Evolutionary conservation across 2,888 invertebrate genomes (phyloP), one percentile per base, ranked within the genome.

Genomic region (Pyrrhia umbra): DNA sequence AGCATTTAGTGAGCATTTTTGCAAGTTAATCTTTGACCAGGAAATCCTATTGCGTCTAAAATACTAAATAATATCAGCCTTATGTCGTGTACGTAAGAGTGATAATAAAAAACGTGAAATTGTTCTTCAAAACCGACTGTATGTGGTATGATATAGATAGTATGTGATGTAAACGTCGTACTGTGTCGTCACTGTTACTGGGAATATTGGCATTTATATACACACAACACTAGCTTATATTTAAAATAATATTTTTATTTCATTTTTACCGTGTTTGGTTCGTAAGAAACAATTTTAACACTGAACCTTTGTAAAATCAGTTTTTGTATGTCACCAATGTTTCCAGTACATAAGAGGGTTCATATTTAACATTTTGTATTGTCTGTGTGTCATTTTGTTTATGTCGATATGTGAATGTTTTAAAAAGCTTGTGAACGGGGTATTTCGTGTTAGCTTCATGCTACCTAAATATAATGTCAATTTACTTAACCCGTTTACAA

Each of bases 261-360:
- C n/a, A 23, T 39, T 27, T 21, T 25, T 39, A 23, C 8, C 16
- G 23, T 30, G n/a, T 25, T 40, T 3, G 6, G 13, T 18, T 21
- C 15, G 0, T 15, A 42, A 25, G 20, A 18, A 37, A 30, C 46
- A n/a, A n/a, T n/a, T n/a, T n/a, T n/a, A n/a, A n/a, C n/a, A n/a
- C n/a, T n/a, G n/a, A 25, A 30, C 27, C 9, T 25, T 37, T 45
- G 16, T 40, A 15, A 15, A 57, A 1, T 45, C 23, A 9, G n/a
- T n/a, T n/a, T 40, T 37, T 50, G 34, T 16, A 20, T 27, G 25
- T 13, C 39, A 70, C 62, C 71, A 69, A 69, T 30, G 47, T 69
- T 75, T 50, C 63, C 57, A 62, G 64, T 63, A 42, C 45, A 61
- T 13, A 40, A 58, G 55, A 79, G 62, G 66, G 75, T 78, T 69